Conservation (phyloP, 2,888 invertebrate species). For the Agonum fuliginosum region DNA sequence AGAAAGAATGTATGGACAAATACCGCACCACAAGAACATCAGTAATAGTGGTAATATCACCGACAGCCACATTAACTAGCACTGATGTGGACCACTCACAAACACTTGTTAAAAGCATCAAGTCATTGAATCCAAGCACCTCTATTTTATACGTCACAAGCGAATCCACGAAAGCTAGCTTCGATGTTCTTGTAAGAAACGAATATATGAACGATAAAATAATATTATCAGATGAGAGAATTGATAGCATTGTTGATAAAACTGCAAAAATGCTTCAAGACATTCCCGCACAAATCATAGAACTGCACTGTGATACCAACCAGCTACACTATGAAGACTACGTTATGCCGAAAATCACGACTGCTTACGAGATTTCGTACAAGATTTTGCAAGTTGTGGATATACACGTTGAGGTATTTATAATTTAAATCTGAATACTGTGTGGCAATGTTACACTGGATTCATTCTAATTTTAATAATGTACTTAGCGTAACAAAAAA, state of each 20-base stretch:
- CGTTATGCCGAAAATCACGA: conserved; percentile 72
- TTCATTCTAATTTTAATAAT: no score
- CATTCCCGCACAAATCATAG: conserved; percentile 68
- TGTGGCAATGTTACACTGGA: no score
- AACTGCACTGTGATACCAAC: conserved; percentile 68
- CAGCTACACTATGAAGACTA: conserved; percentile 77
- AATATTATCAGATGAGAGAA: conserved; percentile 67
- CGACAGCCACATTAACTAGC: conserved; percentile 73
- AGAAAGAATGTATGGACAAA: conserved; percentile 68
- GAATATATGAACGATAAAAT: conserved; percentile 74
- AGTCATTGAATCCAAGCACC: conserved; percentile 74
- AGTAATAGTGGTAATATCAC: conserved; percentile 75
- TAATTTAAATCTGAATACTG: no score
- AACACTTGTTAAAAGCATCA: conserved; percentile 72
- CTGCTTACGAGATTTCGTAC: conserved; percentile 73
- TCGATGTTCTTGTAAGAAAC: conserved; percentile 73
- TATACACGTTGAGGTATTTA: conserved; percentile 38
- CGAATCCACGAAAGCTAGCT: conserved; percentile 70
- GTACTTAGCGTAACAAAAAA: no score
- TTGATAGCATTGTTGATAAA: conserved; percentile 65
- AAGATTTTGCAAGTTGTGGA: conserved; percentile 70
- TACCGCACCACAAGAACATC: conserved; percentile 71
- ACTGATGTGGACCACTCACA: conserved; percentile 72
- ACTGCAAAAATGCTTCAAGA: conserved; percentile 66
- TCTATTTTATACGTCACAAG: conserved; percentile 75